These are phyloP conservation scores for Euplexia lucipara DNA, from an alignment of 2,888 invertebrate species.

Conservation along the genomic window DNA sequence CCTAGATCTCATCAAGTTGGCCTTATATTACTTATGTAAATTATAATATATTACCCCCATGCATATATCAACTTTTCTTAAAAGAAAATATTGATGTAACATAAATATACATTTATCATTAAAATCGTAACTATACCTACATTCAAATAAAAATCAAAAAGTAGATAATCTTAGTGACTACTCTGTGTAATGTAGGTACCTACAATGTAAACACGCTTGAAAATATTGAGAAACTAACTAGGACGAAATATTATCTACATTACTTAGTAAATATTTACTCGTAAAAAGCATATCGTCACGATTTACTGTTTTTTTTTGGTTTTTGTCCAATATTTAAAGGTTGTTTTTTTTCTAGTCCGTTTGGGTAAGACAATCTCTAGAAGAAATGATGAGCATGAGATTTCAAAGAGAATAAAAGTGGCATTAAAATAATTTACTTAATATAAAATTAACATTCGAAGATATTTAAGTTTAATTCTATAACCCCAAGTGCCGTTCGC, in stretches of 20 bases:
- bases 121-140: not conserved
- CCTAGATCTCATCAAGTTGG: conserved; percentile 28
- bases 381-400: too few species aligned
- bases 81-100: conserved; percentile 1
- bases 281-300: conserved; percentile 76
- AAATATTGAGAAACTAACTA: conserved; percentile 62
- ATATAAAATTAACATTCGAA: too few species aligned
- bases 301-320: conserved; percentile 36
- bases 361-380: too few species aligned
- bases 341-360: too few species aligned
- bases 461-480: too few species aligned
- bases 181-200: conserved; percentile 52
- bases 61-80: conserved; percentile 12
- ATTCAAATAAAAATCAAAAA: not conserved
- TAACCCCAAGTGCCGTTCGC: too few species aligned
- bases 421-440: too few species aligned
- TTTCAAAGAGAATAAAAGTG: too few species aligned
- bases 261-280: conserved; percentile 64
- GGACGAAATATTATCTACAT: conserved; percentile 58
- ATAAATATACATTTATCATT: not conserved
- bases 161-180: conserved; percentile 55
- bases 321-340: conserved; percentile 30
- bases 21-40: conserved; percentile 27
- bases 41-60: conserved; percentile 5
- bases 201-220: conserved; percentile 68